phyloP scores from a whole-genome alignment of 2,113 vertebrate genomes.

The Stercorarius parasiticus region DNA sequence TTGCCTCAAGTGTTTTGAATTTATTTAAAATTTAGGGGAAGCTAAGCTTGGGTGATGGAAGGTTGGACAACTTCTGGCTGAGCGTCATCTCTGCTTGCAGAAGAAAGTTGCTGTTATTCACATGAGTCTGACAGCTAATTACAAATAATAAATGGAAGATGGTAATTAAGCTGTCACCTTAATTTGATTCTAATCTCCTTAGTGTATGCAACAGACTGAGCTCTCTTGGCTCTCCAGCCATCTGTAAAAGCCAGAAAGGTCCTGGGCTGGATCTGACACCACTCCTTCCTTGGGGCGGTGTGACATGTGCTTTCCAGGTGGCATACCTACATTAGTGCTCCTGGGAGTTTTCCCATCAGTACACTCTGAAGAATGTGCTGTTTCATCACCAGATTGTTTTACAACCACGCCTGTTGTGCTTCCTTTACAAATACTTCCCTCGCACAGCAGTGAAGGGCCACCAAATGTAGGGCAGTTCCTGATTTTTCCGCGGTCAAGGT shows the following conservation, averaged over 20 bases:
- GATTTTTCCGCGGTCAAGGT: not conserved
- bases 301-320: not conserved
- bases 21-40: not conserved
- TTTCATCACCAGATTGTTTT: not conserved
- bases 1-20: not conserved
- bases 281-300: accelerated
- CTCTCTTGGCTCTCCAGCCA: not conserved
- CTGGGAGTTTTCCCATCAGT: not conserved
- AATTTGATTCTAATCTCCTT: constrained; percentile 9
- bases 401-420: not conserved
- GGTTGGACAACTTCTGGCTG: not conserved
- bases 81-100: not conserved
- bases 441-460: not conserved
- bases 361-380: not conserved
- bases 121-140: not conserved
- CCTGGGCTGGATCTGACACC: not conserved
- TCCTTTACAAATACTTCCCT: accelerated
- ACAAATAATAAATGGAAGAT: not conserved
- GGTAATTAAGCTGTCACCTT: constrained; percentile 17
- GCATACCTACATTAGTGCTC: accelerated
- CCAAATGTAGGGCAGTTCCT: not conserved
- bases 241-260: not conserved
- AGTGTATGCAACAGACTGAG: not conserved
- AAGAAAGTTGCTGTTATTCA: not conserved
- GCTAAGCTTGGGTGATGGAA: not conserved